Percentiles rank a stretch among this genome's conserved stretches.
Evolutionary conservation across 2,113 vertebrate genomes (phyloP).

Genomic region (Colius striatus): DNA sequence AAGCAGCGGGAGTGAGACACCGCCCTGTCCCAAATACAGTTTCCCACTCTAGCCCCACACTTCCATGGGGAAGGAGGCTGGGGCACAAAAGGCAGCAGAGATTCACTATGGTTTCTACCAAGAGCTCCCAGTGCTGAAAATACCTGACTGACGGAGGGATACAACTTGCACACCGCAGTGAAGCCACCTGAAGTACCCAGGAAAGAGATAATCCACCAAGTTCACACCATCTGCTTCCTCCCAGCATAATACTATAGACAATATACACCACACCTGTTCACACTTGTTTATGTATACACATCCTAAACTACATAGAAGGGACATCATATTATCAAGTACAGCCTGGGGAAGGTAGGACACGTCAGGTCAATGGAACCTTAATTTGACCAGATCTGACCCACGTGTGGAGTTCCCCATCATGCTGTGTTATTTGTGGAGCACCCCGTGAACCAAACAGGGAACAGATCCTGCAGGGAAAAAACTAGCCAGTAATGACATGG

Average conservation of each 20-base stretch:
- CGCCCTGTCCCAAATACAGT: neutral
- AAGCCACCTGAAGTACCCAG: neutral
- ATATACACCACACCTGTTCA: neutral
- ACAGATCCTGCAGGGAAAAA: neutral
- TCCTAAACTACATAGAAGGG: neutral
- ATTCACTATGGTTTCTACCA: neutral
- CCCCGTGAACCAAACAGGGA: neutral
- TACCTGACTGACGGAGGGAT: accelerated
- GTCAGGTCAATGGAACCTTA: neutral
- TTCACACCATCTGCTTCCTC: neutral
- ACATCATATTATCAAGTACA: neutral
- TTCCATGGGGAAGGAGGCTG: neutral
- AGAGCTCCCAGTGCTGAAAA: neutral
- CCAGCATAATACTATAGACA: neutral
- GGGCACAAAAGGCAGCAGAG: neutral
- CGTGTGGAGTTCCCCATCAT: neutral
- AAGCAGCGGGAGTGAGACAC: accelerated
- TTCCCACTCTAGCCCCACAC: neutral
- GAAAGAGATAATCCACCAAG: neutral
- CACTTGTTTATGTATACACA: neutral
- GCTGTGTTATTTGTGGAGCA: neutral
- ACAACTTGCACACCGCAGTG: neutral
- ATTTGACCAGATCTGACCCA: constrained; percentile 1
- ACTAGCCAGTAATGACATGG: neutral
- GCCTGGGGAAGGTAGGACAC: neutral